Percentiles rank a stretch among this genome's conserved stretches.
Evolutionary conservation across 2,888 invertebrate genomes (phyloP).

Genomic region (Drepana falcataria): DNA sequence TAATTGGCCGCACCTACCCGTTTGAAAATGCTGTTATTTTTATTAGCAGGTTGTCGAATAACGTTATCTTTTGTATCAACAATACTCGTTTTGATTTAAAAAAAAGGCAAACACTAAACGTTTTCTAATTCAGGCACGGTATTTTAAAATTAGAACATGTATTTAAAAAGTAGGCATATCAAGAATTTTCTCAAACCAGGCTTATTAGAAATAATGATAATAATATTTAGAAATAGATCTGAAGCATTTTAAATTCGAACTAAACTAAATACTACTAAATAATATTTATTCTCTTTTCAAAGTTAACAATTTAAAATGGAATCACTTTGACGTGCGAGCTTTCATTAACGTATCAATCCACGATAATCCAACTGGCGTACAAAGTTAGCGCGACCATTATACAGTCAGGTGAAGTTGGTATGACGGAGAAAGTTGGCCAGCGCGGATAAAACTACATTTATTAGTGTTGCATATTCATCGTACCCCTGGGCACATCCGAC

Average conservation of each 20-base stretch:
- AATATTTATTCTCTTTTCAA: not conserved
- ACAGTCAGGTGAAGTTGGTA: constrained; percentile 27
- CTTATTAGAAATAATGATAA: no score
- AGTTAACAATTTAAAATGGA: not conserved
- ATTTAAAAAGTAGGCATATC: no score
- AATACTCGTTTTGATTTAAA: no score
- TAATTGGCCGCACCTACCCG: not conserved
- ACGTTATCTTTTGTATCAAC: not conserved
- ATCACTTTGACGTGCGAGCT: not conserved
- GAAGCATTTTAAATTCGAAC: not conserved
- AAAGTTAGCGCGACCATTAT: constrained; percentile 34
- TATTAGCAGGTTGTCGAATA: not conserved
- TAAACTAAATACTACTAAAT: no score
- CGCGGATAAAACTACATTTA: constrained; percentile 70
- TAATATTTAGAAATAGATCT: not conserved
- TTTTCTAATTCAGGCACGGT: no score
- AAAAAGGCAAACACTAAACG: no score
- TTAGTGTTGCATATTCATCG: constrained; percentile 74
- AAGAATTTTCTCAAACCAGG: no score
- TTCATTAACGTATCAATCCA: constrained; percentile 32
- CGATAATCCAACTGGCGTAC: constrained; percentile 14
- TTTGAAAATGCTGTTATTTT: not conserved
- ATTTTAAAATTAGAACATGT: no score
- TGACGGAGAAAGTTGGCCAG: constrained; percentile 63
- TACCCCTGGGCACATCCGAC: constrained; percentile 46